A percentile compares a stretch with the other conserved stretches of the same genome.
phyloP scores from a whole-genome alignment of 2,113 vertebrate species.

The Paraplagusia blochii region DNA sequence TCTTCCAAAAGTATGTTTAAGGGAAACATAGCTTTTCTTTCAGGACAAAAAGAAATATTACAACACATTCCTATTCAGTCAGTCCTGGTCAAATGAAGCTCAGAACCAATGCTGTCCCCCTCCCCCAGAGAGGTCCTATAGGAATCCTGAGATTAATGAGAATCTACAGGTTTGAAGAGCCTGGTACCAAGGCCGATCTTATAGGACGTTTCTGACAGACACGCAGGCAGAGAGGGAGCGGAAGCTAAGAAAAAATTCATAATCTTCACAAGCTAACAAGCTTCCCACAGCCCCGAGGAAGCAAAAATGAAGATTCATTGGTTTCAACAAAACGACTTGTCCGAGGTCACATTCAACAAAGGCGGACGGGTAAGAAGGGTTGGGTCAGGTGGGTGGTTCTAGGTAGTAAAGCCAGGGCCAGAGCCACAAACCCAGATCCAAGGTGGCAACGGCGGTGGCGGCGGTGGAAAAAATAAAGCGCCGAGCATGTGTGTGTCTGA shows the following conservation, averaged over 20 bases:
- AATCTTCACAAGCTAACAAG: conserved; percentile 1
- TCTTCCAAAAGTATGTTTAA: conserved; percentile 1
- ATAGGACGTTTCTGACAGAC: conserved; percentile 62
- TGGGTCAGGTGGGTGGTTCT: conserved; percentile 59
- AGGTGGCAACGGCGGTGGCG: conserved; percentile 66
- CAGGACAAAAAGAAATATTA: conserved; percentile 24
- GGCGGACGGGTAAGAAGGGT: conserved; percentile 29
- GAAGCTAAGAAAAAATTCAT: conserved; percentile 5
- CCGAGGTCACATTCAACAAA: conserved; percentile 49
- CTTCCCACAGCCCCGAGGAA: conserved; percentile 34
- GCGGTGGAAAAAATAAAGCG: conserved; percentile 53
- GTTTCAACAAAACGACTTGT: conserved; percentile 49
- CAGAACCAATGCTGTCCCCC: conserved; percentile 26
- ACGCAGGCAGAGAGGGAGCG: conserved; percentile 40
- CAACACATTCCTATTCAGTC: conserved; percentile 40
- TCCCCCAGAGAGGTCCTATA: conserved; percentile 62
- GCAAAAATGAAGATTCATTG: conserved; percentile 38
- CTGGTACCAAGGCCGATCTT: conserved; percentile 45
- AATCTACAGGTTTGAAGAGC: conserved; percentile 54
- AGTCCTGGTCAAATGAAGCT: conserved; percentile 23
- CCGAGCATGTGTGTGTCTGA: conserved; percentile 49
- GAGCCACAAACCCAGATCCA: conserved; percentile 61
- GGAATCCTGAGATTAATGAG: conserved; percentile 52
- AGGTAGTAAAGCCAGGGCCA: conserved; percentile 62
- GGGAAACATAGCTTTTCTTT: conserved; percentile 1